Evolutionary conservation across 2,797 vertebrate genomes (phyloP).

Genomic region (Huso huso): DNA sequence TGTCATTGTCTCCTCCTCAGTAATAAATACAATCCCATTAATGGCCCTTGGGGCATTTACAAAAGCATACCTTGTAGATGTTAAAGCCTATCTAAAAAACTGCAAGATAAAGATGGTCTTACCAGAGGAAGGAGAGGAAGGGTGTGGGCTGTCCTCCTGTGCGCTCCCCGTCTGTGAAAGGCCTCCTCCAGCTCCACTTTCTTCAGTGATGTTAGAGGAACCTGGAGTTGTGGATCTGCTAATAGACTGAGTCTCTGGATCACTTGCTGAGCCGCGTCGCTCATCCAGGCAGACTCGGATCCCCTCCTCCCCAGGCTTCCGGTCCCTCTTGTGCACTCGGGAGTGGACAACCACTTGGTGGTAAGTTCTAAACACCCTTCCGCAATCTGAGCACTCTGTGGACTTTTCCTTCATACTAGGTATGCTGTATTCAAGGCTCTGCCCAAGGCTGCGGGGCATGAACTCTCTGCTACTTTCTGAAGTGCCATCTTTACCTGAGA

Average conservation of each 20-base stretch:
- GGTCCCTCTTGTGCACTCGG: conserved; percentile 86
- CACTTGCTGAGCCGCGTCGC: conserved; percentile 89
- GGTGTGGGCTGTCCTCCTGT: conserved; percentile 95
- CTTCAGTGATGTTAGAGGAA: conserved; percentile 94
- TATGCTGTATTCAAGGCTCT: conserved; percentile 80
- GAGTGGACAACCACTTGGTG: conserved; percentile 98
- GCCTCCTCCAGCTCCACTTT: conserved; percentile 85
- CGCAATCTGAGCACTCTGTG: conserved; percentile 91
- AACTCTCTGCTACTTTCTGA: conserved; percentile 85
- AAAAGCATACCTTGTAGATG: no score
- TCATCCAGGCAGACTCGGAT: conserved; percentile 76
- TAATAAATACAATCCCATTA: no score
- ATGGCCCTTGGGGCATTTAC: no score
- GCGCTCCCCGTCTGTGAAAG: conserved; percentile 92
- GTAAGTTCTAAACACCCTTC: conserved; percentile 92
- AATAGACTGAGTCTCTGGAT: conserved; percentile 95
- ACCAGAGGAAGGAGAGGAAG: conserved; percentile 97
- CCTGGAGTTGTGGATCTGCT: conserved; percentile 94
- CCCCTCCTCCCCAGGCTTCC: conserved; percentile 75
- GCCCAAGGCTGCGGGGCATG: conserved; percentile 76
- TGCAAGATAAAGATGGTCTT: conserved; percentile 29
- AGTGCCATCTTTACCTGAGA: conserved; percentile 83
- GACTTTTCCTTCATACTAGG: conserved; percentile 85
- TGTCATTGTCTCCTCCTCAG: no score
- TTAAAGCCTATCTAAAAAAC: no score